Conservation (phyloP, 37 sponge, comb jelly and placozoan genomes). For the Dysidea cf. avara region DNA sequence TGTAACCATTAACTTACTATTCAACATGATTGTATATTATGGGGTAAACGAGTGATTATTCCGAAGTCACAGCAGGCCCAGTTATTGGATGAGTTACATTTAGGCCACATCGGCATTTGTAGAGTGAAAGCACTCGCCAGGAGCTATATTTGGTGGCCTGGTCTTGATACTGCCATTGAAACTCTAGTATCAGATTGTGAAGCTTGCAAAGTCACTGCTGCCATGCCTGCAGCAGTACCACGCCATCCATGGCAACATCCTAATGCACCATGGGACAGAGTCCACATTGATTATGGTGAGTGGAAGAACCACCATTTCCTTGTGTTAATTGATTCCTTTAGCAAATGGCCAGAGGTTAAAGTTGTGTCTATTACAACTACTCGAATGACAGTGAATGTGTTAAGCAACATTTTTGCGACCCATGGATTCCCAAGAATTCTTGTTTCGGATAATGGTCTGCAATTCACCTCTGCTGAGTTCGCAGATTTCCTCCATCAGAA, state of each 20-base stretch:
- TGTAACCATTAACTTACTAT: too few species aligned
- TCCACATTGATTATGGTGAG: conserved; percentile 4
- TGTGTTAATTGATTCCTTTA: background rate
- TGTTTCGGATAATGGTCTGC: background rate
- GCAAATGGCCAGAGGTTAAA: conserved; percentile 9
- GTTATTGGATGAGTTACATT: conserved; percentile 1
- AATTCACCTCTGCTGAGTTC: background rate
- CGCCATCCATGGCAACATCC: conserved; percentile 10
- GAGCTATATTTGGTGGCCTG: conserved; percentile 7
- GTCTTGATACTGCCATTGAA: background rate
- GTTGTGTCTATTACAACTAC: background rate
- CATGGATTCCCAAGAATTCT: background rate
- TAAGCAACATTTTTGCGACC: background rate
- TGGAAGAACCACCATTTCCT: conserved; percentile 4
- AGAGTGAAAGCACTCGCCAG: background rate
- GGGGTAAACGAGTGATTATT: too few species aligned
- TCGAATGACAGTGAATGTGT: background rate
- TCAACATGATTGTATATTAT: too few species aligned
- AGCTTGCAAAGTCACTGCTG: background rate
- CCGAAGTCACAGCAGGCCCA: background rate
- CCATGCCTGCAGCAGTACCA: background rate
- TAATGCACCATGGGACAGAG: background rate
- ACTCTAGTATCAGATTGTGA: background rate
- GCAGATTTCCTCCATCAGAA: background rate
- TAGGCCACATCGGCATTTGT: background rate